Evolutionary conservation across 2,888 invertebrate species (phyloP), one percentile per base, ranked within the genome.

Genomic region (Muschampia plurimacula): DNA sequence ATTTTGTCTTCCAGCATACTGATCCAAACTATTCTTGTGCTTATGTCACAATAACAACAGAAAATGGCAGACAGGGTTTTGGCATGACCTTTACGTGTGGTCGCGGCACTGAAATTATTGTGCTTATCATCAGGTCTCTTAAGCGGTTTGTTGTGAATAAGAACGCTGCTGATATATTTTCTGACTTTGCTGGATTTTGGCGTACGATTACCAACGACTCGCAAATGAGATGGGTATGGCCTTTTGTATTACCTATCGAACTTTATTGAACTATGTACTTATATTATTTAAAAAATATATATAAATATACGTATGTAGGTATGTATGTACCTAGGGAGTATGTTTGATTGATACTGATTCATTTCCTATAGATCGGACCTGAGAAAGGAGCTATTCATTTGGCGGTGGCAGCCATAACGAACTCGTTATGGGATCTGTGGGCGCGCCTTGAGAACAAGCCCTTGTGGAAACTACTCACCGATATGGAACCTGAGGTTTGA

Each of bases 361-460:
- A 22, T n/a, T 39, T 22, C 66, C 70, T 66, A 71, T 83, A 97
- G 98, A 95, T 98, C 68, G 98, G 98, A 0, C 98, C 98, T 12
- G 98, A 98, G 86, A 98, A 98, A 89, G 98, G 98, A 10, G 98
- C 97, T 0, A 96, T 96, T 12, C 98, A 98, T 90, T 92, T 99
- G 78, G 98, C 98, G 0, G 96, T 96, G 2, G 98, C 98, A 0
- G 98, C 98, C 9, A 96, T 98, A 69, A 90, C 98, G n/a, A 99
- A 98, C 88, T 97, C 98, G 0, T 87, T 98, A 2, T 99, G 98
- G 98, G 99, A 99, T 87, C 90, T 98, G 69, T 98, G 98, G 98
- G 98, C 97, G 0, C 96, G 97, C 80, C 90, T 97, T 9, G 97
- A 97, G 85, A 95, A 96, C 49, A 98, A 98, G 87, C 98, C 99